Percentiles rank a stretch among this genome's conserved stretches.
These are phyloP conservation scores for Borostomias antarcticus DNA, from an alignment of 2,797 vertebrate genomes.

Conservation along the genomic window DNA sequence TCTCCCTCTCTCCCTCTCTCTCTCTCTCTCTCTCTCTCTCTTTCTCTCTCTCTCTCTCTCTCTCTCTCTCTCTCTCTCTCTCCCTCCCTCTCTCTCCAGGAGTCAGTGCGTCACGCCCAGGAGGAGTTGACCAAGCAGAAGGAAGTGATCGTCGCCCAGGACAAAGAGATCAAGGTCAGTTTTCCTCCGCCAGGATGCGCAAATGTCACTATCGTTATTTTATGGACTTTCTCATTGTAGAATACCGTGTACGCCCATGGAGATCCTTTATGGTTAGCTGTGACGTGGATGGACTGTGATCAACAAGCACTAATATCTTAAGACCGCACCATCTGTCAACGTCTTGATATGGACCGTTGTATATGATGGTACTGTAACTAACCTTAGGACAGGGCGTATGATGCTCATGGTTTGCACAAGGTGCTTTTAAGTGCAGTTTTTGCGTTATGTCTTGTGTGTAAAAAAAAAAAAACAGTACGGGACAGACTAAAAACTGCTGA, in stretches of 20 bases:
- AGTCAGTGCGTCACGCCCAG: slow-evolving; percentile 83
- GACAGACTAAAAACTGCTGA: too few relatives aligned
- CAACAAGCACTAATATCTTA: too few relatives aligned
- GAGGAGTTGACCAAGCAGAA: slow-evolving; percentile 86
- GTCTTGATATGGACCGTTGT: too few relatives aligned
- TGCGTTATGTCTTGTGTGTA: too few relatives aligned
- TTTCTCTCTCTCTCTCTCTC: not conserved
- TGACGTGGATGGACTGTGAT: too few relatives aligned
- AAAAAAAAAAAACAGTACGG: too few relatives aligned
- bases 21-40: not conserved
- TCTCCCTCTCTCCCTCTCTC: not conserved
- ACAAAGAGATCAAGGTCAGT: slow-evolving; percentile 82
- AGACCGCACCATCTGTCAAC: too few relatives aligned
- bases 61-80: not conserved
- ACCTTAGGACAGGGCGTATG: too few relatives aligned
- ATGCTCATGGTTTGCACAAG: too few relatives aligned
- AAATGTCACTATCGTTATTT: not conserved
- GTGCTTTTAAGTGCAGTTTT: too few relatives aligned
- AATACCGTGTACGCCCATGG: not conserved
- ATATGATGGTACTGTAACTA: too few relatives aligned
- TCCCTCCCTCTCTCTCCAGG: slow-evolving; percentile 63
- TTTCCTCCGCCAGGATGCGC: not conserved
- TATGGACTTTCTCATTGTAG: not conserved
- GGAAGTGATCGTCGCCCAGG: slow-evolving; percentile 81
- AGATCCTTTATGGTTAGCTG: too few relatives aligned